Percentiles rank a stretch among this genome's conserved stretches.
Evolutionary conservation across 2,888 invertebrate species (phyloP).

Genomic region (Caenorhabditis sulstoni): DNA sequence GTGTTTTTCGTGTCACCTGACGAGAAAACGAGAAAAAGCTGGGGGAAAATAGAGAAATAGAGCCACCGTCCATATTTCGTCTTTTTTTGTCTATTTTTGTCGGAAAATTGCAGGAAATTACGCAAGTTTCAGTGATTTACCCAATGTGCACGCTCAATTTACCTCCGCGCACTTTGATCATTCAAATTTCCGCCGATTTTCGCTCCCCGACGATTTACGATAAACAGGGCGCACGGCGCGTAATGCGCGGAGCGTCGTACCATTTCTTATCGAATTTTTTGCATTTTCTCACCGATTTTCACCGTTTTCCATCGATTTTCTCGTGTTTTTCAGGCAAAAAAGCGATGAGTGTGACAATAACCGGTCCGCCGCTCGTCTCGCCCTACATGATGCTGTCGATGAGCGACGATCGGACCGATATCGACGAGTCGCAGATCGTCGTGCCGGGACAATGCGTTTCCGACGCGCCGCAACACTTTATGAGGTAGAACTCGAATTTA

Average conservation of each 20-base stretch:
- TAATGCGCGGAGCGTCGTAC: constrained; percentile 41
- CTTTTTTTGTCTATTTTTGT: not conserved
- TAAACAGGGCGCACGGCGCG: constrained; percentile 15
- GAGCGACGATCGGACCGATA: constrained; percentile 45
- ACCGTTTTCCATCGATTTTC: constrained; percentile 7
- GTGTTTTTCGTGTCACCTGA: too few relatives aligned
- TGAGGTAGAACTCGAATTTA: constrained; percentile 53
- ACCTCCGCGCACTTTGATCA: constrained; percentile 16
- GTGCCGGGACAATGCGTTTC: constrained; percentile 66
- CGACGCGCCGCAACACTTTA: constrained; percentile 63
- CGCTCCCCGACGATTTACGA: constrained; percentile 32
- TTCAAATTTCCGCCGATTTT: constrained; percentile 19
- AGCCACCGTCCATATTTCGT: too few relatives aligned
- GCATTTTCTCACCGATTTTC: not conserved
- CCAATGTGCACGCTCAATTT: constrained; percentile 41
- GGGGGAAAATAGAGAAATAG: too few relatives aligned
- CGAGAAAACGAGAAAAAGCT: too few relatives aligned
- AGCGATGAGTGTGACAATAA: constrained; percentile 45
- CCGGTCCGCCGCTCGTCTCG: constrained; percentile 55
- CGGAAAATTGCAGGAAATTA: not conserved
- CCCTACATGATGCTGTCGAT: constrained; percentile 62
- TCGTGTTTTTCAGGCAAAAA: too few relatives aligned
- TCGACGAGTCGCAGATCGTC: constrained; percentile 60
- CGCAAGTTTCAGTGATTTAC: constrained; percentile 1
- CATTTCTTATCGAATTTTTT: not conserved